Percentiles rank a stretch among this genome's conserved stretches.
These are phyloP conservation scores for Drosophila albomicans DNA, from an alignment of 1,140 invertebrate genomes.

Conservation along the genomic window DNA sequence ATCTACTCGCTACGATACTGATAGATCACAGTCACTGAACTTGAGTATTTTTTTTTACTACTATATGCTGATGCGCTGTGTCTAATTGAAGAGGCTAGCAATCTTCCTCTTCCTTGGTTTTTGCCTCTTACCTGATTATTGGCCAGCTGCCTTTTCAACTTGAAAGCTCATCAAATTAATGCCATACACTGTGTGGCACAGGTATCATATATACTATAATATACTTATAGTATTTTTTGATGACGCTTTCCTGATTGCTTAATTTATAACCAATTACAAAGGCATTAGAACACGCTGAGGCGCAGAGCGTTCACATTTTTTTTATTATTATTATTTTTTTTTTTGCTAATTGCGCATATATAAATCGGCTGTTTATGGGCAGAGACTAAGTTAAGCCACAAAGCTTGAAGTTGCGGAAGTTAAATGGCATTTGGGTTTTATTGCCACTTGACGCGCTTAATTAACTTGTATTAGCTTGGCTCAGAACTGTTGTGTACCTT, in stretches of 20 bases:
- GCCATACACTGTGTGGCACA: neutral
- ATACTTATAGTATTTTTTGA: conserved; percentile 20
- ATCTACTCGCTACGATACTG: conserved; percentile 20
- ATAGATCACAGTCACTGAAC: conserved; percentile 70
- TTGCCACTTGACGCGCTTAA: conserved; percentile 69
- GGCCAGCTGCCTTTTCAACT: neutral
- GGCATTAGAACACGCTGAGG: conserved; percentile 60
- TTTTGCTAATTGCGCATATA: conserved; percentile 79
- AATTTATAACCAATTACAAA: conserved; percentile 82
- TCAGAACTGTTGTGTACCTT: conserved; percentile 22
- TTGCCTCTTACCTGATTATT: neutral
- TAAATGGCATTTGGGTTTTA: conserved; percentile 52
- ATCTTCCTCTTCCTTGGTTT: neutral
- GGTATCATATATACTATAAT: neutral
- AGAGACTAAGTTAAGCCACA: conserved; percentile 11
- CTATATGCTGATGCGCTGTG: conserved; percentile 2
- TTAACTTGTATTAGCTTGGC: conserved; percentile 73
- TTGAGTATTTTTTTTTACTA: conserved; percentile 12
- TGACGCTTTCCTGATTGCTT: conserved; percentile 65
- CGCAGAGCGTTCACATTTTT: conserved; percentile 52
- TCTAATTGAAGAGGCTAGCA: conserved; percentile 29
- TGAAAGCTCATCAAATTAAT: conserved; percentile 9
- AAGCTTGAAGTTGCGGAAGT: conserved; percentile 63
- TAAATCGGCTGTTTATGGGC: conserved; percentile 70
- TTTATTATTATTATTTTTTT: too few relatives aligned